Percentiles rank a stretch among this genome's conserved stretches.
These are phyloP conservation scores for Sminthurinus aureus DNA, from an alignment of 2,888 invertebrate genomes.

Conservation along the genomic window DNA sequence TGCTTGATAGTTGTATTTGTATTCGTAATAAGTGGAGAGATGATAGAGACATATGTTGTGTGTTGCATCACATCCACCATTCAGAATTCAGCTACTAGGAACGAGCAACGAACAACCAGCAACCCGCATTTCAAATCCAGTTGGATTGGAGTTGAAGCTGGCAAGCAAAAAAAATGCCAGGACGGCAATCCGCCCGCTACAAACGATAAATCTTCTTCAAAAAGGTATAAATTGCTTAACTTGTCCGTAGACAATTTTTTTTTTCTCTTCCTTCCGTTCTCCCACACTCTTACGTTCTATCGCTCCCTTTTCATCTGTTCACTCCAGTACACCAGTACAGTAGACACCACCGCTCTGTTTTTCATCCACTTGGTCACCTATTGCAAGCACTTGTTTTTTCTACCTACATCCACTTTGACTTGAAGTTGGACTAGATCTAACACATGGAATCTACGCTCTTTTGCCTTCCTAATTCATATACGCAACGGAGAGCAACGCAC, in stretches of 20 bases:
- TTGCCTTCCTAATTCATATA: too few relatives aligned
- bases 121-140: not conserved
- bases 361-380: too few relatives aligned
- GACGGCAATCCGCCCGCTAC: not conserved
- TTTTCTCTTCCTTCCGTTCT: constrained; percentile 30
- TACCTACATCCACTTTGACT: too few relatives aligned
- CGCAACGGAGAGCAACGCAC: too few relatives aligned
- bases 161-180: too few relatives aligned
- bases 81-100: not conserved
- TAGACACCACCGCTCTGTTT: too few relatives aligned
- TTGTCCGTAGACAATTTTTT: constrained; percentile 42
- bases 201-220: constrained; percentile 45
- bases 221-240: constrained; percentile 56
- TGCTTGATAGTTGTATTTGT: not conserved
- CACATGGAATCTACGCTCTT: too few relatives aligned
- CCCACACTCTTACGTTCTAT: constrained; percentile 34
- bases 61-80: not conserved
- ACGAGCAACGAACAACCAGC: too few relatives aligned
- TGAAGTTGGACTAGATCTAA: too few relatives aligned
- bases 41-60: constrained; percentile 38
- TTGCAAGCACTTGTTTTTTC: too few relatives aligned
- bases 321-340: too few relatives aligned
- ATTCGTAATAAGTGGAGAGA: constrained; percentile 24
- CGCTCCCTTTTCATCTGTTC: not conserved
- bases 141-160: too few relatives aligned